phyloP scores from a whole-genome alignment of 2,113 vertebrate species.

The Lontra canadensis region DNA sequence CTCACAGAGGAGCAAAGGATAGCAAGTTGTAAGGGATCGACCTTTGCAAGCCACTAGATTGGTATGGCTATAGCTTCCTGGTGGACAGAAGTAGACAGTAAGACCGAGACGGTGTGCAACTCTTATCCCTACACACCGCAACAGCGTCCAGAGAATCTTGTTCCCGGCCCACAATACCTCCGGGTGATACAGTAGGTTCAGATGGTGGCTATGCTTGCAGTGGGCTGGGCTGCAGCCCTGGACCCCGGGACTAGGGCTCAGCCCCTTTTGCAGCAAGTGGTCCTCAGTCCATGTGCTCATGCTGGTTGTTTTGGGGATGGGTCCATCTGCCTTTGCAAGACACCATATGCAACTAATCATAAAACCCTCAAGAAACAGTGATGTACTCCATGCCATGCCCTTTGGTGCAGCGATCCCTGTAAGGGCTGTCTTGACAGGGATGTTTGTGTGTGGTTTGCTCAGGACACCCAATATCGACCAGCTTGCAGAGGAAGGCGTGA shows the following conservation, averaged over 20 bases:
- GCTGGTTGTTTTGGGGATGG: neutral
- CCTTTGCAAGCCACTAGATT: neutral
- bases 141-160: neutral
- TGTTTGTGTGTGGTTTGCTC: neutral
- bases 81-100: neutral
- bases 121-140: neutral
- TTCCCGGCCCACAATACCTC: neutral
- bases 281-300: neutral
- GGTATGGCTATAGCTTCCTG: neutral
- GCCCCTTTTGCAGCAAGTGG: neutral
- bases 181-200: no score
- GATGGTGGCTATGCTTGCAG: neutral
- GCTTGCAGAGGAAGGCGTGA: slow-evolving; percentile 87
- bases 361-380: neutral
- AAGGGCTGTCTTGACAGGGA: rapidly evolving
- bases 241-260: neutral
- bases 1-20: neutral
- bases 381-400: rapidly evolving
- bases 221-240: no score
- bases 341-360: neutral
- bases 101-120: neutral
- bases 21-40: neutral
- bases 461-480: slow-evolving; percentile 91
- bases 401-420: rapidly evolving
- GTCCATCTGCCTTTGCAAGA: neutral